A percentile compares a stretch with the other conserved stretches of the same genome.
These are phyloP conservation scores for Notothenia coriiceps DNA, from an alignment of 2,113 vertebrate genomes.

Conservation along the genomic window DNA sequence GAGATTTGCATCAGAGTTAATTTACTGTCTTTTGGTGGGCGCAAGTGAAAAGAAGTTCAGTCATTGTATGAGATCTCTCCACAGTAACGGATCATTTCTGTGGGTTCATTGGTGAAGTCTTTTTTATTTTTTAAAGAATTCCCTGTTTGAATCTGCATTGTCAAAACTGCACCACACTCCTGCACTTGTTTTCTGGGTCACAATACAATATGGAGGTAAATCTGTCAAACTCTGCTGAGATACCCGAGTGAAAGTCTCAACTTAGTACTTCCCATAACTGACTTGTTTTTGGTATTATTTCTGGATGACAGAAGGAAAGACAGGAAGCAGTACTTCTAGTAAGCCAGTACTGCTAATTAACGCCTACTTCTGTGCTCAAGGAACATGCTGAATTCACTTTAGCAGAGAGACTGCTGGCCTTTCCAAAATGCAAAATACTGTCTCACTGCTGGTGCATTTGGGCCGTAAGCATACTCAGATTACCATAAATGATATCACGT, in stretches of 20 bases:
- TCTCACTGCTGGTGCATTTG: neutral
- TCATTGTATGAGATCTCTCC: conserved; percentile 11
- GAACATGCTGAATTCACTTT: conserved; percentile 6
- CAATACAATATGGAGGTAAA: neutral
- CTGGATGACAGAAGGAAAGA: conserved; percentile 9
- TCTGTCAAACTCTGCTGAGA: neutral
- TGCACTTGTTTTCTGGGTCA: neutral
- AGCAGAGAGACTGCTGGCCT: neutral
- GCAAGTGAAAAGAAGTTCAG: conserved; percentile 31
- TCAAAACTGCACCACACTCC: neutral
- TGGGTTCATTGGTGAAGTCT: neutral
- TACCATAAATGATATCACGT: conserved; percentile 13
- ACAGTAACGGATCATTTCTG: neutral
- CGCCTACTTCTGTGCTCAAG: neutral
- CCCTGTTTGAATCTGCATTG: neutral
- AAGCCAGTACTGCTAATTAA: neutral
- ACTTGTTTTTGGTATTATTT: neutral
- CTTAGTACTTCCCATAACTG: neutral
- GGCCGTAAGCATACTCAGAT: conserved; percentile 2
- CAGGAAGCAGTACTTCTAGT: neutral
- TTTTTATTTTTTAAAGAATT: neutral
- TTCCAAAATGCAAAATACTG: neutral
- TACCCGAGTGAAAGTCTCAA: neutral
- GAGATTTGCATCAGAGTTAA: conserved; percentile 46
- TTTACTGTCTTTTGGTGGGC: conserved; percentile 20